A percentile compares a stretch with the other conserved stretches of the same genome.
Conservation (phyloP, 2,888 invertebrate species). For the Vanessa cardui region DNA sequence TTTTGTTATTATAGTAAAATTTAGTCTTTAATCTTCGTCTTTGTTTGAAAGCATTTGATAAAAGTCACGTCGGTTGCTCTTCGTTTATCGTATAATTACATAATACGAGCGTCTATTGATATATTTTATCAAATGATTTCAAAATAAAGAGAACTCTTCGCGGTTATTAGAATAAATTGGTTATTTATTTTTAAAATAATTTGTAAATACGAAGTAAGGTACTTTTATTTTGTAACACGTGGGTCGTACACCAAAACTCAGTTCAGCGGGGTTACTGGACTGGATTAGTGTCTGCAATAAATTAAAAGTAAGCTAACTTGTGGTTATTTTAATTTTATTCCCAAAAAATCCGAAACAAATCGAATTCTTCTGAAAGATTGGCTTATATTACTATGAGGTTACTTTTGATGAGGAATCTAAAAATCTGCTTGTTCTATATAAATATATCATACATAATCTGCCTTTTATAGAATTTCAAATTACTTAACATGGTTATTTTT, state of each 20-base stretch:
- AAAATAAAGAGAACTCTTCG: conserved; percentile 47
- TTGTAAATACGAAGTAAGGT: conserved; percentile 69
- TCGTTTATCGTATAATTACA: conserved; percentile 1
- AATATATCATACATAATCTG: too few relatives aligned
- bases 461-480: too few relatives aligned
- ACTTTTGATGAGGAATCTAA: too few relatives aligned
- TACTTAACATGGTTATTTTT: too few relatives aligned
- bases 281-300: conserved; percentile 82
- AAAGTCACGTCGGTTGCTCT: neutral
- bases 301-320: conserved; percentile 63
- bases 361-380: neutral
- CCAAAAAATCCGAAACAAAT: neutral
- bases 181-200: conserved; percentile 72
- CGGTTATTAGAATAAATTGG: conserved; percentile 71
- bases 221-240: conserved; percentile 60
- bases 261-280: conserved; percentile 76
- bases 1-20: conserved; percentile 44
- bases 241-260: conserved; percentile 68
- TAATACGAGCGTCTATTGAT: neutral
- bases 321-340: conserved; percentile 46
- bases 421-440: too few relatives aligned
- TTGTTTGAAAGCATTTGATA: conserved; percentile 24
- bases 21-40: conserved; percentile 37
- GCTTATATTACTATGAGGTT: too few relatives aligned
- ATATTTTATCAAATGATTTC: conserved; percentile 22